phyloP scores from a whole-genome alignment of 2,888 invertebrate genomes.

The Amblyjoppa proteus region DNA sequence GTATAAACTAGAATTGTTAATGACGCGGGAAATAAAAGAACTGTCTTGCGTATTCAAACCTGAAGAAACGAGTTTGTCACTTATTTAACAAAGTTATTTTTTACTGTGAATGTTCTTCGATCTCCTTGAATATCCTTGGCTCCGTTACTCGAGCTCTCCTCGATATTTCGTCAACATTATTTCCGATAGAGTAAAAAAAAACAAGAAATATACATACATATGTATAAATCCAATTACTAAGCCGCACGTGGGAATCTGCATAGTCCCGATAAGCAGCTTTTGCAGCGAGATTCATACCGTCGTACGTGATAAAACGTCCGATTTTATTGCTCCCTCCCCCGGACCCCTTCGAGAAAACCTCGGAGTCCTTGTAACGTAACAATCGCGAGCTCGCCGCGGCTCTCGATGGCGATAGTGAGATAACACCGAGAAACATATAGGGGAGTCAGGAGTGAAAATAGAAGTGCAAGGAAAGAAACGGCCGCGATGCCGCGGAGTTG shows the following conservation, averaged over 20 bases:
- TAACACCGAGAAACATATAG: constrained; percentile 15
- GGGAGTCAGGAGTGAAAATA: constrained; percentile 5
- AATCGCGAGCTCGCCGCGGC: constrained; percentile 13
- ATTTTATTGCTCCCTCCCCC: constrained; percentile 11
- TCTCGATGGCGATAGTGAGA: constrained; percentile 15
- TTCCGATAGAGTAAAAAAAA: background rate
- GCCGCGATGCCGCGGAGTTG: constrained; percentile 2
- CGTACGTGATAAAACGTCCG: constrained; percentile 17
- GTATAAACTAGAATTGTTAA: too few species aligned
- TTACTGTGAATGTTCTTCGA: background rate
- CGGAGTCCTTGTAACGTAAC: constrained; percentile 27
- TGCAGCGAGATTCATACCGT: constrained; percentile 24
- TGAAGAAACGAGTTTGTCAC: too few species aligned
- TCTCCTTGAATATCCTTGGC: background rate
- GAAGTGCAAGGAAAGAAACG: constrained; percentile 7
- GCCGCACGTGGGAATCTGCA: constrained; percentile 7
- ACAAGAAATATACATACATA: background rate
- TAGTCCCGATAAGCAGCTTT: constrained; percentile 3
- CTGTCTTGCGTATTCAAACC: too few species aligned
- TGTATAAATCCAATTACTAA: constrained; percentile 12
- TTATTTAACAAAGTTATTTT: too few species aligned
- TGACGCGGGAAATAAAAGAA: too few species aligned
- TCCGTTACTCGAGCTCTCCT: background rate
- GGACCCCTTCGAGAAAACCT: background rate
- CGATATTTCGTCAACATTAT: constrained; percentile 8